Evolutionary conservation across 2,888 invertebrate genomes (phyloP).

Genomic region (Cyclophora albipunctata): DNA sequence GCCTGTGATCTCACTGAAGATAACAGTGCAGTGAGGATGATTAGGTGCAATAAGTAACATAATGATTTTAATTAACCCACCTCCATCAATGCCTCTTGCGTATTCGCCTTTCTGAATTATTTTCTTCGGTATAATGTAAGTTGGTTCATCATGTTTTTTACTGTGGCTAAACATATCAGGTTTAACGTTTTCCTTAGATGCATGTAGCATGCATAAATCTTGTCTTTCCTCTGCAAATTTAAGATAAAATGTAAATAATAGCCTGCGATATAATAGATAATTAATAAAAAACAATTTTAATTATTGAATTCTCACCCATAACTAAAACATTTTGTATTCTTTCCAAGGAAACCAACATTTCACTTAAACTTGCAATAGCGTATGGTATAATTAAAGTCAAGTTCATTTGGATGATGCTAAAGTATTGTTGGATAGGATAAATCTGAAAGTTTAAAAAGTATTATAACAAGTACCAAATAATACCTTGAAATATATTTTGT

Average conservation of each 20-base stretch:
- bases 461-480: neutral
- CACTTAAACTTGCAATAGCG: slow-evolving; percentile 73
- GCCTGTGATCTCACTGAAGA: no score
- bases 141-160: slow-evolving; percentile 16
- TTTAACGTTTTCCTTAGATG: neutral
- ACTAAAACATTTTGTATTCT: slow-evolving; percentile 74
- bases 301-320: slow-evolving; percentile 46
- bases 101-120: slow-evolving; percentile 26
- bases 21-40: no score
- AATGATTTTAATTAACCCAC: slow-evolving; percentile 12
- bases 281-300: neutral
- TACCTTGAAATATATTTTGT: no score
- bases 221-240: slow-evolving; percentile 46
- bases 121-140: slow-evolving; percentile 29
- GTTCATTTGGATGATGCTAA: slow-evolving; percentile 72
- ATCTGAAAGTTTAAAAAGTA: slow-evolving; percentile 47
- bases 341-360: slow-evolving; percentile 73
- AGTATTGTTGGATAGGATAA: slow-evolving; percentile 76
- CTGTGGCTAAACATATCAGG: slow-evolving; percentile 28
- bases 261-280: neutral
- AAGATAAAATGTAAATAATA: slow-evolving; percentile 2
- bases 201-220: slow-evolving; percentile 27
- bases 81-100: slow-evolving; percentile 14
- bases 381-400: slow-evolving; percentile 74
- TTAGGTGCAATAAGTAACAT: no score